Evolutionary conservation across 64 coral and sea anemone species (phyloP).

Genomic region (Actinia tenebrosa): DNA sequence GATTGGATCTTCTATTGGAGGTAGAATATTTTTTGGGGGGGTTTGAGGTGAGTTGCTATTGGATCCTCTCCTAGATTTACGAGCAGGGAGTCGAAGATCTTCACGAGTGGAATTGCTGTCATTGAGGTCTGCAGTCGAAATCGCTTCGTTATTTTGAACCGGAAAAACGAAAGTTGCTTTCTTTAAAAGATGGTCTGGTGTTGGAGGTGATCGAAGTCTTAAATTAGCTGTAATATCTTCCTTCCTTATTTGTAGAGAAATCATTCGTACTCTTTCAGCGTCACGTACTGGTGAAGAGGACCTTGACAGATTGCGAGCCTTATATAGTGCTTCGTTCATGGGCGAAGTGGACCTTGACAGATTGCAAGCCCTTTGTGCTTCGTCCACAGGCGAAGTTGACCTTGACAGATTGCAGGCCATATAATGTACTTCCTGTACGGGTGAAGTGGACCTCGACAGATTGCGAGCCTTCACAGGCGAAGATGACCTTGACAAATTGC

Average conservation of each 20-base stretch:
- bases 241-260: neutral
- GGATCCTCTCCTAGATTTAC: neutral
- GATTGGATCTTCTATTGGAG: neutral
- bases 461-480: neutral
- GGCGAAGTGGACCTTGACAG: neutral
- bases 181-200: neutral
- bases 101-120: neutral
- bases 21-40: constrained; percentile 1
- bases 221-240: neutral
- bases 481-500: too few relatives aligned
- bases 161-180: neutral
- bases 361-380: neutral
- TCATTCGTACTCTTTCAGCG: neutral
- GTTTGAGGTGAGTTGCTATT: neutral
- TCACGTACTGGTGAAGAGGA: neutral
- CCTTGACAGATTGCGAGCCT: neutral
- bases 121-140: neutral
- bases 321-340: neutral
- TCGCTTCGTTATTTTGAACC: neutral
- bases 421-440: neutral
- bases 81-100: too few relatives aligned
- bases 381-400: neutral
- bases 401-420: neutral
- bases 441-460: neutral
- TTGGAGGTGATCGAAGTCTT: neutral